Evolutionary conservation across 2,888 invertebrate species (phyloP), one percentile per base, ranked within the genome.

Genomic region (Xanthorhoe designata): DNA sequence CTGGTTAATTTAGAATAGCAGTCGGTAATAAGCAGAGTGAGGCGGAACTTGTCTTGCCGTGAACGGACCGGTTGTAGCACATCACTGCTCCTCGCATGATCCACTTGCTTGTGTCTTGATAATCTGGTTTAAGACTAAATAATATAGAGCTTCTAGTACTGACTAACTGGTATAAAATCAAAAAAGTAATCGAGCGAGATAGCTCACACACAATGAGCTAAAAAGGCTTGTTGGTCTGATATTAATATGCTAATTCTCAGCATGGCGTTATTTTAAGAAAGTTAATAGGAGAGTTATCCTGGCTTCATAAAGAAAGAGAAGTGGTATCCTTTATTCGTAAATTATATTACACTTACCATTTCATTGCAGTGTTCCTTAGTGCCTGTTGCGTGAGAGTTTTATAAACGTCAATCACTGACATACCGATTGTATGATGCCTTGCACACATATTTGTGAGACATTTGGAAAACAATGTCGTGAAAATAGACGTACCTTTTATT

Each of bases 31-130:
- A 69, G 70, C 70, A 59, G 65, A 64, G 68, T 68, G 67, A 74
- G 71, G 66, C 66, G 68, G 71, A 70, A 72, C 72, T 67, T 52
- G 70, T 70, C 69, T 65, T 64, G 47, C 61, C 50, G 67, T 72
- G 72, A 74, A 74, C 72, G 72, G 70, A 74, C 74, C 74, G 72
- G 72, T 72, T 72, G 38, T 53, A 9, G 62, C 51, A 64, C 68
- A 70, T 65, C 59, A 62, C 35, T 70, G 18, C 61, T 61, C 55
- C 68, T 65, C 47, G 68, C 58, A 49, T 59, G 68, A 15, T 64
- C 64, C 49, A 63, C 51, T 60, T 67, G 49, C 58, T 64, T 19
- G 55, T 61, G 60, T 64, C 61, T 63, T 24, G 45, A 55, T 13
- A 42, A 42, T 42, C 38, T 13, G 9, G 38, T 42, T 13, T 42